phyloP scores from a whole-genome alignment of 2,113 vertebrate genomes.

The Corydoras sp. region DNA sequence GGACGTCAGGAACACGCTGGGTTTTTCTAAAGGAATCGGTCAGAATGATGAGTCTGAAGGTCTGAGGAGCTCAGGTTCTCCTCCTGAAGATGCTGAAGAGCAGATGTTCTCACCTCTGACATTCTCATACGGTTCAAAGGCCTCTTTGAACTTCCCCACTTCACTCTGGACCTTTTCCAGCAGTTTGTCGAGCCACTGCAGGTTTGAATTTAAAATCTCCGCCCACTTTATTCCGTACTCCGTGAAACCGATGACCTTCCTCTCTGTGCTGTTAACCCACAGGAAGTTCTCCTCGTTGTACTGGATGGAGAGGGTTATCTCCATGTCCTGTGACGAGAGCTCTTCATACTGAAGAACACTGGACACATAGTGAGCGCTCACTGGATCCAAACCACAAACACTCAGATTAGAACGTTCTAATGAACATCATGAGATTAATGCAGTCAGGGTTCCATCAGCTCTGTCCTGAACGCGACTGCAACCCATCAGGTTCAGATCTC shows the following conservation, averaged over 20 bases:
- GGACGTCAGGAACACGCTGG: constrained; percentile 5
- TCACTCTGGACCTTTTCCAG: too few relatives aligned
- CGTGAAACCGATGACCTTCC: constrained; percentile 17
- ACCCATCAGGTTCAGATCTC: too few relatives aligned
- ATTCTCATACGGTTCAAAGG: too few relatives aligned
- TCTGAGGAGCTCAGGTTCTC: too few relatives aligned
- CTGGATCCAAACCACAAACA: background rate
- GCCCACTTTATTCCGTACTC: constrained; percentile 26
- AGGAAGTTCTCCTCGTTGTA: constrained; percentile 33
- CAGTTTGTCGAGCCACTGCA: background rate
- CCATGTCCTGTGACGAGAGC: background rate
- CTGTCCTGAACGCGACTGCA: too few relatives aligned
- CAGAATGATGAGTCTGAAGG: too few relatives aligned
- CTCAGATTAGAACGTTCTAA: too few relatives aligned
- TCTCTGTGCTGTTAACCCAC: constrained; percentile 40
- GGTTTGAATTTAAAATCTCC: background rate
- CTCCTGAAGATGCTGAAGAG: too few relatives aligned
- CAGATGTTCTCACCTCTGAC: too few relatives aligned
- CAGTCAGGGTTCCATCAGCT: too few relatives aligned
- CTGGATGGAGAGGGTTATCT: constrained; percentile 1
- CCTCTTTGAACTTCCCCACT: too few relatives aligned
- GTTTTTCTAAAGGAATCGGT: constrained; percentile 22
- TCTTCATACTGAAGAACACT: background rate
- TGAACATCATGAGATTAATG: too few relatives aligned
- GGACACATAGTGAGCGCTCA: constrained; percentile 12